Evolutionary conservation across 2,888 invertebrate genomes (phyloP), one percentile per base, ranked within the genome.

Genomic region (Brachyptera putata): DNA sequence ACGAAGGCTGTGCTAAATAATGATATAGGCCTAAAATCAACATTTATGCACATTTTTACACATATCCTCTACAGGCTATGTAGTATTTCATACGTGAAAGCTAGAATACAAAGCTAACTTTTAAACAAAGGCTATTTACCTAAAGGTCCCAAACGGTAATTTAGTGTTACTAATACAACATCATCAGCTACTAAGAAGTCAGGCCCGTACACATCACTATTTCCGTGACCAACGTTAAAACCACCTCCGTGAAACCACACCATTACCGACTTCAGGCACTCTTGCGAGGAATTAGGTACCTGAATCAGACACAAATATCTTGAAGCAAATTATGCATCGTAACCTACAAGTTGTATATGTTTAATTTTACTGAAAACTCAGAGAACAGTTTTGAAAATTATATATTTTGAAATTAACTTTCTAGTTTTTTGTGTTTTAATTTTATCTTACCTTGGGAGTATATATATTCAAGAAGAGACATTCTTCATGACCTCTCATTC

Each of bases 201-300:
- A n/a, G 63, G 62, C 11, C 65, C 62, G 21, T 62, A 62, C 1
- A 53, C 26, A 25, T 16, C 57, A 1, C 21, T 36, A 14, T 61
- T 41, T n/a, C 65, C 49, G 21, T 50, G 24, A 4, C 63, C 63
- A 0, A 30, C 14, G 21, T 50, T 74, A 63, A 77, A 79, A 7
- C 75, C 78, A 1, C 80, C 80, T 1, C 80, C 80, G 67, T 76
- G 77, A 53, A 80, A 76, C 73, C 76, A 79, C 2, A 80, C 74
- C 75, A 80, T 73, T 0, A 80, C 76, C 2, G 75, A 73, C 63
- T 66, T 41, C n/a, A 50, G 39, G 50, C 16, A 9, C n/a, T 41
- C 36, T 34, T 30, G 21, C 56, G 60, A 43, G 59, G 37, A 61
- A 59, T 39, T 53, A 50, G 24, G 49, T 4, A 50, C 49, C 49